These are phyloP conservation scores for Chrysolina americana DNA, from an alignment of 2,888 invertebrate species.

Conservation along the genomic window DNA sequence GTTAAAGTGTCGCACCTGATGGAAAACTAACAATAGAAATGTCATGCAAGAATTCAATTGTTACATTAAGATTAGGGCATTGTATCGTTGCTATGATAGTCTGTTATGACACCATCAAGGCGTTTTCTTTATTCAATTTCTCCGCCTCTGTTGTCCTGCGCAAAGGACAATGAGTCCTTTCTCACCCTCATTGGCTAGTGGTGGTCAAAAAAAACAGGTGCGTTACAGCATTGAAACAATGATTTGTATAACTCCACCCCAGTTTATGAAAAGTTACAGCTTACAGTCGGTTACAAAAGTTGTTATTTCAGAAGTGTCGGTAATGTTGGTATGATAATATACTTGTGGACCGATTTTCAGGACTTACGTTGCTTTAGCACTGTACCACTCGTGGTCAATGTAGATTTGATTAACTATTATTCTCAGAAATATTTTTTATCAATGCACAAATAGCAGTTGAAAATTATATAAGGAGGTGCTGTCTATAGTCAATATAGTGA, in stretches of 20 bases:
- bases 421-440: no score
- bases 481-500: no score
- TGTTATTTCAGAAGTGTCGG: background rate
- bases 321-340: background rate
- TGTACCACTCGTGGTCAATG: no score
- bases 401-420: no score
- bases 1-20: constrained; percentile 45
- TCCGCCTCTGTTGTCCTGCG: constrained; percentile 62
- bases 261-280: constrained; percentile 42
- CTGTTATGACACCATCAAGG: constrained; percentile 61
- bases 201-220: constrained; percentile 47
- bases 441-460: no score
- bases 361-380: background rate
- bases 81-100: constrained; percentile 58
- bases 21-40: constrained; percentile 57
- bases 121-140: constrained; percentile 59
- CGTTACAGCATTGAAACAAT: constrained; percentile 51
- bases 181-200: constrained; percentile 55
- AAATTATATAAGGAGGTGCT: no score
- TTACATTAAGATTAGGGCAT: constrained; percentile 55
- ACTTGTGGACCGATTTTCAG: background rate
- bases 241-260: constrained; percentile 59
- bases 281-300: constrained; percentile 43
- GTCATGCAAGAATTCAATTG: constrained; percentile 57
- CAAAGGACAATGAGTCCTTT: constrained; percentile 51